These are phyloP conservation scores for Pangasianodon hypophthalmus DNA, from an alignment of 2,113 vertebrate genomes.

Conservation along the genomic window DNA sequence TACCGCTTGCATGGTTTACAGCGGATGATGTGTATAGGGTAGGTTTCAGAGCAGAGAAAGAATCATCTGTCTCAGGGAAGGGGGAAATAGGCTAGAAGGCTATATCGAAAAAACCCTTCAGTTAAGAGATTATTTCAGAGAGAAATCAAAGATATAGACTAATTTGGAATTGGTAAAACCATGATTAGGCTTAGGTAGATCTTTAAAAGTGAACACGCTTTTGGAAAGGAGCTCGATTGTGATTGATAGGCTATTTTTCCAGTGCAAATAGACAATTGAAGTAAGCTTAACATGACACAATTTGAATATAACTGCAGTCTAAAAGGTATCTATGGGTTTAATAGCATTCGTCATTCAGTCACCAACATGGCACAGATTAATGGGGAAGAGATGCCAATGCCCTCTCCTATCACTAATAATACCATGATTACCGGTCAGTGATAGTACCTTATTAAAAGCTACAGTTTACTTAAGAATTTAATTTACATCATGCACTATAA, in stretches of 20 bases:
- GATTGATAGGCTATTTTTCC: background rate
- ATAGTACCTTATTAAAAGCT: background rate
- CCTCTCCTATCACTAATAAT: background rate
- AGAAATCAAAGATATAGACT: background rate
- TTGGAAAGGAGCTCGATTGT: background rate
- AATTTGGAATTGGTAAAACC: background rate
- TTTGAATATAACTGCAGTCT: background rate
- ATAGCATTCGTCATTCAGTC: background rate
- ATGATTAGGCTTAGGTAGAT: background rate
- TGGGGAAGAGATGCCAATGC: background rate
- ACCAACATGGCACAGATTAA: background rate
- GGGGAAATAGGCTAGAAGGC: background rate
- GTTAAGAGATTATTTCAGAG: background rate
- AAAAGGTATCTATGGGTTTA: background rate
- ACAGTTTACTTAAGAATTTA: background rate
- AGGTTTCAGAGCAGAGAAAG: background rate
- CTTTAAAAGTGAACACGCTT: background rate
- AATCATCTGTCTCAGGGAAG: background rate
- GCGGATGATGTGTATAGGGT: background rate
- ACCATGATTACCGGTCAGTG: background rate
- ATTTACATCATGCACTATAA: background rate
- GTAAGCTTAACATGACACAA: background rate
- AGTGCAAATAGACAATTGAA: background rate
- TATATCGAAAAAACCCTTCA: background rate
- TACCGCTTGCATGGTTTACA: background rate